Percentiles rank a stretch among this genome's conserved stretches.
Evolutionary conservation across 2,797 vertebrate species (phyloP).

Genomic region (Chelon labrosus): DNA sequence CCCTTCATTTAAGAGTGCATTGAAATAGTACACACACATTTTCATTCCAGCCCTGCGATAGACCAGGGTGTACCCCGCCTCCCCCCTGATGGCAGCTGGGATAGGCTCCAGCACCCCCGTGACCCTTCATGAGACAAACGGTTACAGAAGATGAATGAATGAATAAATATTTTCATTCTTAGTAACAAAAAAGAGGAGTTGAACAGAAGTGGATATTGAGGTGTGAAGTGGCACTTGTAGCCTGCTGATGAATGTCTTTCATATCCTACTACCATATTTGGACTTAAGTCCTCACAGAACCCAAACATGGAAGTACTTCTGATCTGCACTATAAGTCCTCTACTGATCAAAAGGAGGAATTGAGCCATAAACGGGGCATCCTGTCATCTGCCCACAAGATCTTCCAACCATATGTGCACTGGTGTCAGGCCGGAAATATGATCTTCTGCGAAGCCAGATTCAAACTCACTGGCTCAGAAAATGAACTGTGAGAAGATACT

Average conservation of each 20-base stretch:
- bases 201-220: not conserved
- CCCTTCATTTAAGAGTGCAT: not conserved
- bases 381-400: not conserved
- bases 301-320: not conserved
- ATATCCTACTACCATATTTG: conserved; percentile 5
- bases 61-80: no score
- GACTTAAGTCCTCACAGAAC: conserved; percentile 5
- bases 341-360: not conserved
- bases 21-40: not conserved
- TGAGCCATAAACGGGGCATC: not conserved
- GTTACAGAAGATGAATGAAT: no score
- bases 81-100: no score
- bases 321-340: not conserved
- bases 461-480: not conserved
- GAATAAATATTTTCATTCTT: no score
- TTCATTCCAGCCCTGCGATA: no score
- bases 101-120: no score
- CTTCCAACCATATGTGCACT: not conserved
- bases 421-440: not conserved
- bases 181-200: not conserved
- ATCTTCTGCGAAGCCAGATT: not conserved
- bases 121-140: no score
- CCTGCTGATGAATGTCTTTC: conserved; percentile 8
- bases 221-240: conserved; percentile 39
- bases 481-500: not conserved